Evolutionary conservation across 1,140 invertebrate genomes (phyloP), one percentile per base, ranked within the genome.

Genomic region (Bombus fervidus): DNA sequence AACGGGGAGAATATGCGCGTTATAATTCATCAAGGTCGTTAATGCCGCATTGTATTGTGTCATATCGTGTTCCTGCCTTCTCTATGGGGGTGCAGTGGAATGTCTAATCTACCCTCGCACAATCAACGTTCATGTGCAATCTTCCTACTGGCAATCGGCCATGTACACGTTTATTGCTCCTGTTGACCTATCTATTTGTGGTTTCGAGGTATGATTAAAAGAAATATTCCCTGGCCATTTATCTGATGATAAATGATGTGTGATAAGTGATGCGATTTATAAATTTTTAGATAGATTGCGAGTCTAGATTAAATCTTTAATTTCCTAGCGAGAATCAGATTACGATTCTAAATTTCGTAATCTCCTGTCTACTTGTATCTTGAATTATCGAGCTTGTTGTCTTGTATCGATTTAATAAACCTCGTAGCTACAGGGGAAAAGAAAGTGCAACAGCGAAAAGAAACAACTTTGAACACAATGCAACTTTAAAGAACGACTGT

Each of bases 141-240:
- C 76, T 85, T 85, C 76, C 69, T 85, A 81, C 77, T 76, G 81
- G 68, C 75, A 83, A 83, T 86, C 72, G 73, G 59, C 57, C 81
- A 83, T 6, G 39, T 76, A 53, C 68, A n/a, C 59, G 59, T 37
- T 66, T 25, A 43, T 64, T 37, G 1, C 41, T 1, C 59, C 18
- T 10, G 34, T 31, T 83, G 43, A 39, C 59, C 59, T 15, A 37
- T n/a, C 22, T 75, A 53, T 66, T 66, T 39, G 28, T 12, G 4
- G 4, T 10, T 39, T 25, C 39, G 2, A 22, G 2, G 15, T 22
- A 25, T 31, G 80, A 62, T 81, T 73, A 15, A 57, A 53, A 72
- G 43, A 72, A 25, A 47, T 39, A n/a, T 22, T 53, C 39, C 4
- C 13, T 13, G 12, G 1, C 9, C 34, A 31, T 39, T 71, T 12